Percentiles rank a stretch among this genome's conserved stretches.
phyloP scores from a whole-genome alignment of 2,113 vertebrate species.

The Cyanoramphus novaezelandiae region DNA sequence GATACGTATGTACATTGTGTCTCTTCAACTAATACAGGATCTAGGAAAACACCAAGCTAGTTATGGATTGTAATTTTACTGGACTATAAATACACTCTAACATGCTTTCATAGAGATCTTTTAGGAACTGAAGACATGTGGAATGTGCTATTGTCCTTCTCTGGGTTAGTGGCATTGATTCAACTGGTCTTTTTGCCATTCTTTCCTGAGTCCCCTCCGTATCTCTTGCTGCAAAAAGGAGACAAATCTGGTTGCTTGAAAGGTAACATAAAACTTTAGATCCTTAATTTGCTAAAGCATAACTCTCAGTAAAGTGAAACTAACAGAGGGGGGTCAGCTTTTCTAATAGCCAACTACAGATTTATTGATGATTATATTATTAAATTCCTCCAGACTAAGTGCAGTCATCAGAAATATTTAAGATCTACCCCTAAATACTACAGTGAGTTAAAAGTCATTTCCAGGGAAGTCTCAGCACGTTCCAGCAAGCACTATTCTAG shows the following conservation, averaged over 20 bases:
- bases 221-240: conserved; percentile 78
- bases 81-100: background rate
- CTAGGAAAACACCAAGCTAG: background rate
- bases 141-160: conserved; percentile 78
- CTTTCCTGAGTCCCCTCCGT: conserved; percentile 74
- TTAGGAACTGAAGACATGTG: conserved; percentile 84
- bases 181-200: conserved; percentile 73
- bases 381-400: background rate
- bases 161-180: conserved; percentile 72
- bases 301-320: background rate
- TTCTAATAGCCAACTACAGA: background rate
- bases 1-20: background rate
- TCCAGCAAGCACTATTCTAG: background rate
- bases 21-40: background rate
- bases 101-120: conserved; percentile 71
- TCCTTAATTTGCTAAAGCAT: background rate
- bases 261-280: conserved; percentile 64
- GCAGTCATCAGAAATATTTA: background rate
- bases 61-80: background rate
- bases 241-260: conserved; percentile 73
- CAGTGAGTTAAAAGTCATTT: background rate
- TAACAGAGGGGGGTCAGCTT: background rate
- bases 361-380: background rate
- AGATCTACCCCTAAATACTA: background rate
- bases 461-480: background rate